phyloP scores from a whole-genome alignment of 2,113 vertebrate species.

The Arizona elegans region DNA sequence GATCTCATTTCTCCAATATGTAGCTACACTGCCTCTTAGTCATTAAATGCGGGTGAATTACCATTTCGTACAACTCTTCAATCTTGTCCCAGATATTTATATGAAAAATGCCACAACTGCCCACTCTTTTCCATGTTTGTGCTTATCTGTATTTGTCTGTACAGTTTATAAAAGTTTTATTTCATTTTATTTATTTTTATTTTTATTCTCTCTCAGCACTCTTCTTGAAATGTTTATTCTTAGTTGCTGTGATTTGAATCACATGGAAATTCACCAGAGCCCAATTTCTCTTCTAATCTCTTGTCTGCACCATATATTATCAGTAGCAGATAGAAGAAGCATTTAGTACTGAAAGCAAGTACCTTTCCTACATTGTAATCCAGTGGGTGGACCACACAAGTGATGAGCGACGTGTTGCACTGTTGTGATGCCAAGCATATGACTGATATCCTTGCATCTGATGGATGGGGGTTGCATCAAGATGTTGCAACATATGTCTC shows the following conservation, averaged over 20 bases:
- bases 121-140: not conserved
- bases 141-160: not conserved
- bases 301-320: not conserved
- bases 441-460: not conserved
- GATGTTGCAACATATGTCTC: not conserved
- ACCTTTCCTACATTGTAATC: not conserved
- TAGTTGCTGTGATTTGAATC: not conserved
- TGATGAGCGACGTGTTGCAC: not conserved
- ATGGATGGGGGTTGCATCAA: not conserved
- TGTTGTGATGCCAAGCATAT: not conserved
- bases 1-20: not conserved
- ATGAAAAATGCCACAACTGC: not conserved
- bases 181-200: too few relatives aligned
- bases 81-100: not conserved
- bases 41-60: not conserved
- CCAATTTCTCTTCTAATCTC: not conserved
- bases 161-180: not conserved
- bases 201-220: not conserved
- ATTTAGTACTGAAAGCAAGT: not conserved
- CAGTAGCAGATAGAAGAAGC: not conserved
- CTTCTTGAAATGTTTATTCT: not conserved
- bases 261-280: not conserved
- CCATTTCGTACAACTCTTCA: not conserved
- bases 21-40: not conserved
- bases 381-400: not conserved